A percentile compares a stretch with the other conserved stretches of the same genome.
phyloP scores from a whole-genome alignment of 2,797 vertebrate species.

The Peromyscus attwateri region DNA sequence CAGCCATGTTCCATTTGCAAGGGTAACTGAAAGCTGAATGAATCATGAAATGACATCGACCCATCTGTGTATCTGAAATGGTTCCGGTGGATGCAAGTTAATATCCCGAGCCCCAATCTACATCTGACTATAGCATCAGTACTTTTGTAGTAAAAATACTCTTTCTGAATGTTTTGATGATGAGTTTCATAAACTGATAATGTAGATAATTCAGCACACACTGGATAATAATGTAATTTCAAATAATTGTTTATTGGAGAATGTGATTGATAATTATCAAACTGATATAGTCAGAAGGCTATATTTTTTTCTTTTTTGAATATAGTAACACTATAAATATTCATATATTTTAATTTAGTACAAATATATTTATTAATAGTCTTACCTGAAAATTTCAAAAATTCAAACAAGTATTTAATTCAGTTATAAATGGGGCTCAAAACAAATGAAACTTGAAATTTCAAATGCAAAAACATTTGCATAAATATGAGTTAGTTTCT shows the following conservation, averaged over 20 bases:
- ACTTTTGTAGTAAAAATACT: slow-evolving; percentile 31
- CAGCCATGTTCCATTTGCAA: slow-evolving; percentile 65
- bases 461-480: background rate
- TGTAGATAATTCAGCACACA: background rate
- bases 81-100: slow-evolving; percentile 65
- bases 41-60: slow-evolving; percentile 66
- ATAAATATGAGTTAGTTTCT: background rate
- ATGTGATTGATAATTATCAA: slow-evolving; percentile 7
- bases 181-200: background rate
- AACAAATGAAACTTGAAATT: background rate
- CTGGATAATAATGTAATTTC: slow-evolving; percentile 25
- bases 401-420: background rate
- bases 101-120: slow-evolving; percentile 25
- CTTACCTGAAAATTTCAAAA: background rate
- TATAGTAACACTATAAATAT: background rate
- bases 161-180: slow-evolving; percentile 28
- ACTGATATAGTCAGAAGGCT: background rate
- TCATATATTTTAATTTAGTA: background rate
- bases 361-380: background rate
- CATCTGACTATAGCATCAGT: slow-evolving; percentile 39
- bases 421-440: background rate
- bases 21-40: slow-evolving; percentile 78
- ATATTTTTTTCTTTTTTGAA: background rate
- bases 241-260: slow-evolving; percentile 60
- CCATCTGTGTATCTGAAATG: slow-evolving; percentile 65